phyloP scores from a whole-genome alignment of 2,797 vertebrate species.

The Crax fasciolata region DNA sequence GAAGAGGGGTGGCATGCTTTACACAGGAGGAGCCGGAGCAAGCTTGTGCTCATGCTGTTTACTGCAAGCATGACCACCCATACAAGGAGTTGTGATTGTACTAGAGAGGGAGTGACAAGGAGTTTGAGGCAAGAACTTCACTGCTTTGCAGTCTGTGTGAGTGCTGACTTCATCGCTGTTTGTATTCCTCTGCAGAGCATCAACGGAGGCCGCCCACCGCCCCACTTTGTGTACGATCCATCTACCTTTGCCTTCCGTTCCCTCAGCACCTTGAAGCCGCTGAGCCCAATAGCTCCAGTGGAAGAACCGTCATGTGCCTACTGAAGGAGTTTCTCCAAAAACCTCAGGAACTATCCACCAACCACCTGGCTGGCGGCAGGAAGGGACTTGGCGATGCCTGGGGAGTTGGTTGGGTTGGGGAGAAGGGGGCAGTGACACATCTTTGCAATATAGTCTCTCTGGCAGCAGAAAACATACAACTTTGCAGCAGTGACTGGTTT shows the following conservation, averaged over 20 bases:
- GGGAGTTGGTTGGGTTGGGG: neutral
- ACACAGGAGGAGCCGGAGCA: neutral
- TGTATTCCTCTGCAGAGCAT: constrained; percentile 83
- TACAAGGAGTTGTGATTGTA: neutral
- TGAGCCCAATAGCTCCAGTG: constrained; percentile 87
- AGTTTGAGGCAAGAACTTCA: neutral
- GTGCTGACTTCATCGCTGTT: constrained; percentile 31
- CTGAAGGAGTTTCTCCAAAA: constrained; percentile 75
- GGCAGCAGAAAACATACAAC: neutral
- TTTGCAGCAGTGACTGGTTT: constrained; percentile 41
- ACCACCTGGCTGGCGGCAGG: constrained; percentile 28
- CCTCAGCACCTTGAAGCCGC: constrained; percentile 89
- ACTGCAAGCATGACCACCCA: neutral
- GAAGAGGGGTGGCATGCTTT: neutral
- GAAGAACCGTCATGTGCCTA: constrained; percentile 90
- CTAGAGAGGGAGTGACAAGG: neutral
- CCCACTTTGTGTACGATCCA: constrained; percentile 91
- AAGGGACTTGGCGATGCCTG: neutral
- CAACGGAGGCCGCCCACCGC: constrained; percentile 82
- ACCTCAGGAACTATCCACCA: constrained; percentile 76
- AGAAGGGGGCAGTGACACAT: neutral
- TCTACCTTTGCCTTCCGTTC: constrained; percentile 93
- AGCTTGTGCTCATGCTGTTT: neutral
- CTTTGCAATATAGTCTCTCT: constrained; percentile 14
- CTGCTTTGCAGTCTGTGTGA: neutral